These are phyloP conservation scores for Acanthochromis polyacanthus DNA, from an alignment of 2,113 vertebrate genomes.

Conservation along the genomic window DNA sequence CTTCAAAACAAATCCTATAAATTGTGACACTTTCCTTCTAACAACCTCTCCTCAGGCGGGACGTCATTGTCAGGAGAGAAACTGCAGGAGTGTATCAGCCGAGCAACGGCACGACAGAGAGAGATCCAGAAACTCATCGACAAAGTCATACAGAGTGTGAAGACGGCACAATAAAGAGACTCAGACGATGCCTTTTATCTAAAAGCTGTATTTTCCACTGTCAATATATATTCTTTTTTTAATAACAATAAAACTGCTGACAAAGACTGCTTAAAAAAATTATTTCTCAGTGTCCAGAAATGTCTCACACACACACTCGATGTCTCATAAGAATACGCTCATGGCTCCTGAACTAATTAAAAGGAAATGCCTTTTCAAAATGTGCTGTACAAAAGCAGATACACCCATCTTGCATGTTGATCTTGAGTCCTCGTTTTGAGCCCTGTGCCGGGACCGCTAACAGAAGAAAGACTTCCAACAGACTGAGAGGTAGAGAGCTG, in stretches of 20 bases:
- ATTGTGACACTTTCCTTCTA: neutral
- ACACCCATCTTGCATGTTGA: constrained; percentile 80
- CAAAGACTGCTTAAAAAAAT: constrained; percentile 87
- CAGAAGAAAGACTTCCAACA: constrained; percentile 69
- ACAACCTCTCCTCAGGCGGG: constrained; percentile 86
- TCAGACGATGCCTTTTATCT: constrained; percentile 74
- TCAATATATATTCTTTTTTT: constrained; percentile 89
- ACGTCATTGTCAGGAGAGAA: constrained; percentile 91
- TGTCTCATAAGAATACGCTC: constrained; percentile 80
- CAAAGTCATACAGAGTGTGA: constrained; percentile 89
- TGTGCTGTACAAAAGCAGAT: constrained; percentile 81
- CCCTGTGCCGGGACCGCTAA: constrained; percentile 67
- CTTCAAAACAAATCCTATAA: neutral
- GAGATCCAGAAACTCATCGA: constrained; percentile 92
- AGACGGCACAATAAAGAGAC: constrained; percentile 80
- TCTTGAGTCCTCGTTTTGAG: constrained; percentile 63
- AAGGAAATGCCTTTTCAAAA: constrained; percentile 82
- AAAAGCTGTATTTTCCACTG: constrained; percentile 90
- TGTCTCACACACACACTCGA: constrained; percentile 69
- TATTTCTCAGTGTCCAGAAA: constrained; percentile 85
- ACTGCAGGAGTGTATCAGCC: constrained; percentile 93
- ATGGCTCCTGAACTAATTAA: constrained; percentile 77
- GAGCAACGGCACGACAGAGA: constrained; percentile 89
- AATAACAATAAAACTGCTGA: constrained; percentile 89
- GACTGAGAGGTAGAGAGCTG: constrained; percentile 80